Base-by-base conservation (phyloP, 2,113 vertebrate genomes). In the Thalassoma bifasciatum region DNA sequence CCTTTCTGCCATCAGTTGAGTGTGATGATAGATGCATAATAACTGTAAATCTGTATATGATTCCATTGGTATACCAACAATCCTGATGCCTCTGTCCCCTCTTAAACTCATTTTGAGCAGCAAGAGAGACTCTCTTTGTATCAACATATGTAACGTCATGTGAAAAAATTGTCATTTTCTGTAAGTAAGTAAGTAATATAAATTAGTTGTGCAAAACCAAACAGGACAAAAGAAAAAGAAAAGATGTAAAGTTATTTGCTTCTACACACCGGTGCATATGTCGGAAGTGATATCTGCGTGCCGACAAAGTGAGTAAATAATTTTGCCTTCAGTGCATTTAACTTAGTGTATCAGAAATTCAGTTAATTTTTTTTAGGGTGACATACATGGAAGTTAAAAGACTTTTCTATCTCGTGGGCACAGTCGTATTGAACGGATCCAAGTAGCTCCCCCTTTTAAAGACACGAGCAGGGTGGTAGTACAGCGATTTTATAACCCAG, bases 41-140 rank as follows among this genome's bases (percentile, higher is more conserved):
- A 94, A 93, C 84, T 95, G 93, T 94, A 93, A 95, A 93, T 62
- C 93, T 84, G 81, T 91, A 90, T 75, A 93, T 87, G 84, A 92
- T 84, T 82, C 88, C 89, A 85, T 92, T 90, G 88, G 36, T 89
- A 77, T 82, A 79, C 80, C 63, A 85, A 63, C 47, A 57, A 52
- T 72, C 62, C 57, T 36, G 53, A 74, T 66, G 44, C 71, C 52
- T 73, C 36, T 51, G 37, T 70, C 63, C 74, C 77, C 24, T 62
- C 57, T 62, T 70, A 21, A 82, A 84, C 72, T 88, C 75, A 13
- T 90, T 91, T 83, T 91, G 83, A 90, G 92, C 86, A 88, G 78
- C 82, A 79, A 89, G 60, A 83, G 68, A 61, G 66, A n/a, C n/a
- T n/a, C n/a, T n/a, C n/a, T n/a, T n/a, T n/a, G n/a, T n/a, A n/a